A percentile compares a stretch with the other conserved stretches of the same genome.
Conservation (phyloP, 2,888 invertebrate genomes). For the Amblyteles armatorius region DNA sequence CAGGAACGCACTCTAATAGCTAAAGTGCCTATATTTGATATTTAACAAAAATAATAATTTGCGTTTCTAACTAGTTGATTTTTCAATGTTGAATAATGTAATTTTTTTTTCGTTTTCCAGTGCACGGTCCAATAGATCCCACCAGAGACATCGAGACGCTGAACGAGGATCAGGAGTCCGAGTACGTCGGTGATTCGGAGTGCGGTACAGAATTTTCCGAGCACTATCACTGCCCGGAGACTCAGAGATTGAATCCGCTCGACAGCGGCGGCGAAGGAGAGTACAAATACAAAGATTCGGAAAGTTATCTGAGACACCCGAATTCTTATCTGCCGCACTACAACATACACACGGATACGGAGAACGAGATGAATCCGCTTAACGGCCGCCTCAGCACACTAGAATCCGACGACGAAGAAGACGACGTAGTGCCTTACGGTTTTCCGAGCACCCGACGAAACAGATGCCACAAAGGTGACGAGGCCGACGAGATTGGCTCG, state of each 20-base stretch:
- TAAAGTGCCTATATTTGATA: neutral
- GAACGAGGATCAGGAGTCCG: constrained; percentile 89
- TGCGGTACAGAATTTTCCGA: constrained; percentile 87
- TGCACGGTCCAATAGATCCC: constrained; percentile 87
- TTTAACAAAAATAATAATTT: neutral
- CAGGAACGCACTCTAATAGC: neutral
- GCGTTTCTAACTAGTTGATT: neutral
- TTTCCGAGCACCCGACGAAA: constrained; percentile 85
- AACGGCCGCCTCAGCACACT: constrained; percentile 82
- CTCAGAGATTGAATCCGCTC: constrained; percentile 87
- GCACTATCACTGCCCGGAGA: constrained; percentile 86
- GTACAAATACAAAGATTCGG: constrained; percentile 86
- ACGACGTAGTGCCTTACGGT: constrained; percentile 85
- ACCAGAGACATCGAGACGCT: constrained; percentile 88
- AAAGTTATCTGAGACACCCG: constrained; percentile 92
- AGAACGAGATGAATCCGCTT: constrained; percentile 85
- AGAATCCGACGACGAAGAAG: constrained; percentile 83
- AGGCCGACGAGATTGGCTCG: constrained; percentile 88
- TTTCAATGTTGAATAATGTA: neutral
- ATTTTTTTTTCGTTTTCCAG: constrained; percentile 74
- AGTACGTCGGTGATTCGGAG: constrained; percentile 90
- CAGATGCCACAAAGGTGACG: constrained; percentile 83
- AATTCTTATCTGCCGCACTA: constrained; percentile 93
- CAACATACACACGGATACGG: constrained; percentile 89
- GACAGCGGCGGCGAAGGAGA: constrained; percentile 88